Evolutionary conservation across 2,797 vertebrate genomes (phyloP), one percentile per base, ranked within the genome.

Genomic region (Lacerta bilineata): DNA sequence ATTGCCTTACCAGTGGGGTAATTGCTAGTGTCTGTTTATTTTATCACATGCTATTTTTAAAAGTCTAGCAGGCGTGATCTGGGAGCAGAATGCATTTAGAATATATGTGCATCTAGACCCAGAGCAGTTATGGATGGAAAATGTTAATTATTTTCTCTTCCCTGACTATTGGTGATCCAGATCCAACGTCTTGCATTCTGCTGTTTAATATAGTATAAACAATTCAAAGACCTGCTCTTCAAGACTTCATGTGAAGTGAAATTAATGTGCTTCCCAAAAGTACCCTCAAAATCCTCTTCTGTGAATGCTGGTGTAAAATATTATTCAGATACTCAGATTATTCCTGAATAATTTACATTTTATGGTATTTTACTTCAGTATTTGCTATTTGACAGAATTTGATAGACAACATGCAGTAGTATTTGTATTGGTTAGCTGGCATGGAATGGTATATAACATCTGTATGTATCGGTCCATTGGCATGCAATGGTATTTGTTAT

Each of bases 1-100:
- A 76, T 46, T 76, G 76, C 88, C 85, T 46, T 41, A 80, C 75
- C 64, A 84, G 77, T 41, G 88, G 43, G 72, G 61, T 61, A 87
- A 68, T 7, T 80, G 64, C 68, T 55, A 33, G 69, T 88, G 74
- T 15, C n/a, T n/a, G 25, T 1, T 0, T 64, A 87, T 86, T 89
- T 71, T 76, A 83, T 77, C 83, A 46, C 29, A 39, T 55, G 74
- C 76, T 80, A 86, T 88, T 69, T 88, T 59, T 71, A 77, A 46
- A 83, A 43, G 29, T 88, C 61, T 83, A 64, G 25, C 59, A 77
- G 55, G 72, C 5, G 5, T 77, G 59, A 17, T 71, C 27, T 69
- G 33, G 66, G 69, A 71, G n/a, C 76, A 29, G 76, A 36, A 69
- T 86, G 3, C 20, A 55, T 39, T 59, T 50, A 86, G 75, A 50